phyloP scores from a whole-genome alignment of 2,797 vertebrate genomes.

The Aotus griseimembra region DNA sequence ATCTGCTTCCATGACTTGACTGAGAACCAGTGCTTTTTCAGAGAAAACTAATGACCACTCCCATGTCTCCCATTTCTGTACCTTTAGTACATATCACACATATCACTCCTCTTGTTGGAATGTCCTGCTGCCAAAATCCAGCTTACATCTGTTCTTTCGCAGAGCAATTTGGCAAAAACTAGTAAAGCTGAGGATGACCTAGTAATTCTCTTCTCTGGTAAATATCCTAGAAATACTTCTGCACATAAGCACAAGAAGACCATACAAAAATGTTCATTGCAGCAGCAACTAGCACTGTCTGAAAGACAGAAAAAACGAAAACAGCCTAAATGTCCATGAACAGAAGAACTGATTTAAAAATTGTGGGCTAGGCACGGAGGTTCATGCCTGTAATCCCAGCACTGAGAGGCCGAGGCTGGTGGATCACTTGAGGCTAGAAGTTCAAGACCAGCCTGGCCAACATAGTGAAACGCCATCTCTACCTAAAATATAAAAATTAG shows the following conservation, averaged over 20 bases:
- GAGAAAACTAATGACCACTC: neutral
- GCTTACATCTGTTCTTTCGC: neutral
- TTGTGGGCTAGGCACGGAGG: neutral
- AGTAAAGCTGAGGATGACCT: neutral
- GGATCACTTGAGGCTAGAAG: neutral
- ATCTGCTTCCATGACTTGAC: neutral
- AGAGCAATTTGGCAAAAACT: neutral
- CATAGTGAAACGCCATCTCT: neutral
- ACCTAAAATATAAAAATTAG: neutral
- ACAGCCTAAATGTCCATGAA: neutral
- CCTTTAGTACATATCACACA: neutral
- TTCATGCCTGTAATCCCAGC: neutral
- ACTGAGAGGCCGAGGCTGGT: neutral
- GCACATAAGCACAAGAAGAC: neutral
- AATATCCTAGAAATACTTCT: neutral
- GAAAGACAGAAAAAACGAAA: neutral
- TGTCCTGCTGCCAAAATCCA: constrained; percentile 22
- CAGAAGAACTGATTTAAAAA: neutral
- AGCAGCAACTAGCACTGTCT: neutral
- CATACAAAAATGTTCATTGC: neutral
- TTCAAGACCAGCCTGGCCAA: neutral
- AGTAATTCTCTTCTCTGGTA: neutral
- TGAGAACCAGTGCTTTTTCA: neutral
- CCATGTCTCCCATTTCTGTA: neutral
- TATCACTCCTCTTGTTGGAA: neutral